A percentile compares a stretch with the other conserved stretches of the same genome.
Evolutionary conservation across 2,113 vertebrate genomes (phyloP).

Genomic region (Neomonachus schauinslandi): DNA sequence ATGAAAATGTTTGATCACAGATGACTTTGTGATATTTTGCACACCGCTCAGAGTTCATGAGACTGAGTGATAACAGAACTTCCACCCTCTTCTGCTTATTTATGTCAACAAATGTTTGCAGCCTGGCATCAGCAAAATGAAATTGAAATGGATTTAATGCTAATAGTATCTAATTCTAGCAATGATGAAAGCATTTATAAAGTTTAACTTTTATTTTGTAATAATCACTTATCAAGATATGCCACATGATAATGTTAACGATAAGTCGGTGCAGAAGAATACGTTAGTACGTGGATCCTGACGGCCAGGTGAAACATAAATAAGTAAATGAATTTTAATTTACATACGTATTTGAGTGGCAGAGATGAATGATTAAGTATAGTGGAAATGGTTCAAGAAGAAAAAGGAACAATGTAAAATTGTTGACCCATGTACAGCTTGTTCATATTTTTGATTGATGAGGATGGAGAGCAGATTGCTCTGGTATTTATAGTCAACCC

Average conservation of each 20-base stretch:
- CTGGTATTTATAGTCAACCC: constrained; percentile 25
- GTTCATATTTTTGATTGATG: constrained; percentile 47
- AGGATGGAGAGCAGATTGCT: background rate
- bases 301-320: background rate
- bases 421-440: background rate
- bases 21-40: background rate
- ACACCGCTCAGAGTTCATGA: background rate
- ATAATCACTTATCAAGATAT: background rate
- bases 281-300: background rate
- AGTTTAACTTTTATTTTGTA: constrained; percentile 16
- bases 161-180: background rate
- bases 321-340: constrained; percentile 2
- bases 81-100: background rate
- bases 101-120: background rate
- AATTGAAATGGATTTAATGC: background rate
- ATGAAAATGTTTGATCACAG: background rate
- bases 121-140: background rate
- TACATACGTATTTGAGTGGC: background rate
- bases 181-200: background rate
- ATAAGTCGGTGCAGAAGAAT: background rate
- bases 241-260: background rate
- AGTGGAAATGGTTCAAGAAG: constrained; percentile 19
- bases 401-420: constrained; percentile 18
- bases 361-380: background rate
- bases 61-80: background rate